Evolutionary conservation across 2,797 vertebrate genomes (phyloP), one percentile per base, ranked within the genome.

Genomic region (Zalophus californianus): DNA sequence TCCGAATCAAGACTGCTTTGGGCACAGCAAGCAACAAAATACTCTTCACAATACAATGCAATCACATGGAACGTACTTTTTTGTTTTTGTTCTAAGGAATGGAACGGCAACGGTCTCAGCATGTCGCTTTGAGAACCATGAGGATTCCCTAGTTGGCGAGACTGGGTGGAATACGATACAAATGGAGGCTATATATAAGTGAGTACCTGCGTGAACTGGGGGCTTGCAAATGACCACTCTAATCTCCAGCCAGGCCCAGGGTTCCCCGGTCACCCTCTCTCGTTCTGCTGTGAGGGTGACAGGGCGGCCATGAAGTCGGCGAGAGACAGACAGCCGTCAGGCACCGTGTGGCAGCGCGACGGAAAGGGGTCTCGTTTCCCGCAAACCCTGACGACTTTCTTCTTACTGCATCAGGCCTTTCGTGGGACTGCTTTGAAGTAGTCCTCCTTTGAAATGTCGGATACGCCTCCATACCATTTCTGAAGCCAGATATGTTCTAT

Each of bases 401-500:
- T 20, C 35, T 97, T 90, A 44, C 20, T 91, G 48, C 52, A 13
- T 99, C 97, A 99, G 90, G 97, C 96, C 98, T 98, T 99, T 92
- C 96, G 98, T 93, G 98, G 98, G 95, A 89, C 90, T 0, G 98
- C 98, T 98, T 98, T 99, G 98, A 99, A 99, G 98, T 99, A 99
- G 14, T 99, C 99, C 88, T 99, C 99, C 91, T 96, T 96, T 80
- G 97, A 93, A 96, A 99, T 93, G 58, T 96, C 77, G 8, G 97
- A 90, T 77, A 98, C 86, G 68, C 98, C 98, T 96, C 98, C 98
- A 91, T 99, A 99, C 98, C 99, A 99, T 79, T 97, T 99, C 91
- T 99, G 98, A 90, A 99, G 98, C 98, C 98, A 99, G 92, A 99
- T 86, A 7, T 98, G 97, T 64, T 99, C 98, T 96, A 99, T 96